Evolutionary conservation across 2,113 vertebrate genomes (phyloP), one percentile per base, ranked within the genome.

Genomic region (Meriones unguiculatus): DNA sequence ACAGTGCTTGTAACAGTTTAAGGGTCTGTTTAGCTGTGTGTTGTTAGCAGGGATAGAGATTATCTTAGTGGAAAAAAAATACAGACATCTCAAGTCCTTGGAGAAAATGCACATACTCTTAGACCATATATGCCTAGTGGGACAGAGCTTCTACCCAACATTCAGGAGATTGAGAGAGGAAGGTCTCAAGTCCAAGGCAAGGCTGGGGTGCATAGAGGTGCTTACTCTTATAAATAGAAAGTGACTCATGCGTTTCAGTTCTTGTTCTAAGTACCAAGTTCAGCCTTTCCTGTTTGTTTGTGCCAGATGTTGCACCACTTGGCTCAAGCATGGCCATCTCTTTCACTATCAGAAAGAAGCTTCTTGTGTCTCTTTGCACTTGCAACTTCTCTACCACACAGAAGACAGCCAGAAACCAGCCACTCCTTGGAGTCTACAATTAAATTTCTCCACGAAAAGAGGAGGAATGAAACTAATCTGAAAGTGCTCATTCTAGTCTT

Each of bases 1-100:
- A 90, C 5, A 57, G 18, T 76, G 88, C 69, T 97, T 97, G 69
- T 17, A 89, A 35, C 92, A 93, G 52, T 86, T 95, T 87, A 82
- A 70, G 62, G 87, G 87, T 95, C 3, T 93, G 28, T 93, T 97
- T 96, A 97, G 81, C 62, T 97, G 91, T 92, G 15, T n/a, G 76
- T 24, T 95, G 94, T 94, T 95, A 89, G 25, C 52, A 86, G 90
- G 46, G 85, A 95, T 22, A 89, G 10, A 62, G 12, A 50, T 88
- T 89, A 76, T 87, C n/a, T 89, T 62, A 18, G 62, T 93, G 50
- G 77, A 2, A 62, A 54, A 32, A 38, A 52, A 18, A 84, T 57
- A 32, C 72, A 93, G 94, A 76, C 32, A 18, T 54, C 78, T 70
- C 15, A 75, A 92, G 38, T 62, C n/a, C 84, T 87, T 69, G 11